These are phyloP conservation scores for Petaurus breviceps DNA, from an alignment of 2,113 vertebrate species.

Conservation along the genomic window DNA sequence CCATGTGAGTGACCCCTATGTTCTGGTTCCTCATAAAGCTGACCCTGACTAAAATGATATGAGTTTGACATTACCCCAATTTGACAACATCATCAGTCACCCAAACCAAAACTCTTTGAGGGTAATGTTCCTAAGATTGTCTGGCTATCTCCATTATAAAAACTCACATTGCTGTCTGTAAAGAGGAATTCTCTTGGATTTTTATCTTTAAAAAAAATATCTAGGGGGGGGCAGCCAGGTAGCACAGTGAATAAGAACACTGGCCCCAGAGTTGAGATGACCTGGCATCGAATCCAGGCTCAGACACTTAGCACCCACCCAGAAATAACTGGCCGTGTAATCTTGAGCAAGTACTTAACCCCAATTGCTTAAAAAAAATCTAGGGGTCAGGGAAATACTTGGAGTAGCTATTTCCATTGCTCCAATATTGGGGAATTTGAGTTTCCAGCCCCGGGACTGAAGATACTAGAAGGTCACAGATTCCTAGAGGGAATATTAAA, in stretches of 20 bases:
- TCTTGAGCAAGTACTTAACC: too few species aligned
- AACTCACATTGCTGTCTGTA: background rate
- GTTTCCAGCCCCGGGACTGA: background rate
- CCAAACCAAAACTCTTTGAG: conserved; percentile 19
- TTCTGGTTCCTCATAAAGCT: background rate
- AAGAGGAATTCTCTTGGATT: background rate
- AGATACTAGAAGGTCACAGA: background rate
- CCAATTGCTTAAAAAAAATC: too few species aligned
- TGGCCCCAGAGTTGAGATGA: too few species aligned
- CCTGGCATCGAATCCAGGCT: too few species aligned
- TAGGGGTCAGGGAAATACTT: background rate
- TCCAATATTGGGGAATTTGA: background rate
- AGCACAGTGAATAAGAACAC: too few species aligned
- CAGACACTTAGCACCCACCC: too few species aligned
- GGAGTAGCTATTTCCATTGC: background rate
- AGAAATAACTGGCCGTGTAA: too few species aligned
- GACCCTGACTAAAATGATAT: background rate
- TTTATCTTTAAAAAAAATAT: background rate
- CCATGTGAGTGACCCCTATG: background rate
- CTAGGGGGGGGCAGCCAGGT: too few species aligned
- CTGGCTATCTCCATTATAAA: background rate
- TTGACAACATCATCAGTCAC: background rate
- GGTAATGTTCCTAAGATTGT: background rate
- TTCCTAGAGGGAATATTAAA: background rate
- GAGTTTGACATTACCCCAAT: background rate